phyloP scores from a whole-genome alignment of 2,113 vertebrate genomes.

The Ranitomeya variabilis region DNA sequence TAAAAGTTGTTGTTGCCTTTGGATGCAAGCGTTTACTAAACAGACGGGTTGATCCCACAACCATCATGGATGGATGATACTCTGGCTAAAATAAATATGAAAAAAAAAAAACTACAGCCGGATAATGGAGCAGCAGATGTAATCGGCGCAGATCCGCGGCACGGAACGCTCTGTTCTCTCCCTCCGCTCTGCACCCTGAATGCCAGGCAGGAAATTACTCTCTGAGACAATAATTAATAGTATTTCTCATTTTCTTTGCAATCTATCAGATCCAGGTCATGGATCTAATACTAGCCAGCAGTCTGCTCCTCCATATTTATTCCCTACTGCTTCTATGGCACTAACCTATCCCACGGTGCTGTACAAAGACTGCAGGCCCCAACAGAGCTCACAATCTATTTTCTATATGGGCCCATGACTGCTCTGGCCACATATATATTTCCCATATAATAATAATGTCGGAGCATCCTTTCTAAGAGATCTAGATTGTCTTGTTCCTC shows the following conservation, averaged over 20 bases:
- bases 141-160: background rate
- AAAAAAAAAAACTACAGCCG: background rate
- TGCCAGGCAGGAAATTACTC: slow-evolving; percentile 34
- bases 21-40: no score
- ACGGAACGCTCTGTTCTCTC: background rate
- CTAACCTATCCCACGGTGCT: background rate
- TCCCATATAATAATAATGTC: no score
- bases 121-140: background rate
- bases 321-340: background rate
- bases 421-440: no score
- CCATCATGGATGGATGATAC: no score
- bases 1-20: no score
- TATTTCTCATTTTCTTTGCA: background rate
- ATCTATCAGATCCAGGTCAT: background rate
- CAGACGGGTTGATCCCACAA: no score
- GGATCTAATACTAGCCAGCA: background rate
- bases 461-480: no score
- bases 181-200: background rate
- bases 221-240: background rate
- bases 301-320: background rate
- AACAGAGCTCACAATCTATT: background rate
- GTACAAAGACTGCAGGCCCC: background rate
- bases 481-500: no score
- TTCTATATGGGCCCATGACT: background rate
- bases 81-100: no score